Evolutionary conservation across 2,113 vertebrate genomes (phyloP), one percentile per base, ranked within the genome.

Genomic region (Tragelaphus strepsiceros): DNA sequence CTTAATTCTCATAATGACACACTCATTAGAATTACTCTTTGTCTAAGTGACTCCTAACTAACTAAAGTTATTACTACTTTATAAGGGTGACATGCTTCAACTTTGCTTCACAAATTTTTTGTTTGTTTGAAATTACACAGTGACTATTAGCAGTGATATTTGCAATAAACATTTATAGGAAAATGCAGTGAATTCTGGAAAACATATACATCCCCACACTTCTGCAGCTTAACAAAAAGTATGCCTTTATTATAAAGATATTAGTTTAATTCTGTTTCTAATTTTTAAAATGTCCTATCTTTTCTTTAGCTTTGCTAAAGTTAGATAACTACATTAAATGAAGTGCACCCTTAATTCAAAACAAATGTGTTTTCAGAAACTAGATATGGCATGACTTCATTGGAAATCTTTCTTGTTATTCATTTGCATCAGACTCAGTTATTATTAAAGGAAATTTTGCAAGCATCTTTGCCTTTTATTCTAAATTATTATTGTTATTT

Each of bases 311-410:
- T 98, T 98, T 98, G 83, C 90, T 98, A 95, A 98, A 92, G 98
- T 98, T 97, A 97, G 84, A 80, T 98, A 98, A 98, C 74, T 97
- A 94, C 95, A 95, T 98, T 98, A 98, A 96, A 46, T 61, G 97
- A 97, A 93, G 61, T 96, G n/a, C 74, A 49, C 93, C 35, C 91
- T 96, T 96, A 98, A 98, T 98, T 97, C 67, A 96, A 98, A 98
- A 97, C 96, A 98, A 98, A 97, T 97, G 93, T 98, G 92, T 94
- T 98, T 82, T 32, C 96, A 43, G 97, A 98, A 98, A 97, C 74
- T 89, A 80, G 93, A 88, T 97, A 71, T 3, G 0, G 14, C 93
- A 98, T 96, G 81, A 83, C 87, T 98, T 81, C 51, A 49, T 90
- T 94, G 43, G 21, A 93, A 91, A 87, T n/a, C 17, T 96, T 88